Conservation (phyloP, 2,113 vertebrate species). For the Seriola rivoliana region DNA sequence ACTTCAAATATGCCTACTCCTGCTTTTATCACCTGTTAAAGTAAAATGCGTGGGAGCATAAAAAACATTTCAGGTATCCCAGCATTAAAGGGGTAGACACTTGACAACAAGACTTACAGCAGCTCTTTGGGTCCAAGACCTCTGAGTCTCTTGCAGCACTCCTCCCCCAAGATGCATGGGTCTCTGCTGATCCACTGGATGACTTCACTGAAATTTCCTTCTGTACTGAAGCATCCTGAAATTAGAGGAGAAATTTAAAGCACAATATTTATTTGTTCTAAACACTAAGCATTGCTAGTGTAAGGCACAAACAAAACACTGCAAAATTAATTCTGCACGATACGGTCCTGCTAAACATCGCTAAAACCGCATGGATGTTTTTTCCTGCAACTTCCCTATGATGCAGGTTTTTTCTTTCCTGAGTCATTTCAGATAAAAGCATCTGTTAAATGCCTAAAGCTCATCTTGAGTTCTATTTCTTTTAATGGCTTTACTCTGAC, state of each 20-base stretch:
- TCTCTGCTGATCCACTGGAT: conserved; percentile 20
- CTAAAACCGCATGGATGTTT: too few species aligned
- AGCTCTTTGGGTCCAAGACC: background rate
- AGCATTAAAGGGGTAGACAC: background rate
- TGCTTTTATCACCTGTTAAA: background rate
- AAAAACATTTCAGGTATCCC: background rate
- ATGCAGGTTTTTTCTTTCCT: too few species aligned
- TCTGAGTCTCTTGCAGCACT: background rate
- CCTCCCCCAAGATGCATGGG: conserved; percentile 9
- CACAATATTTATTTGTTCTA: background rate
- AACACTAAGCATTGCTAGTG: background rate
- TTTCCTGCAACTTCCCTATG: too few species aligned
- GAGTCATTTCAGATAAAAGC: too few species aligned
- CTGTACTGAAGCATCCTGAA: conserved; percentile 28
- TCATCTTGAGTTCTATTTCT: background rate
- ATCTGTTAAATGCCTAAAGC: too few species aligned
- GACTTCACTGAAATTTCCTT: conserved; percentile 34
- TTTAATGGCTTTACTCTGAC: background rate
- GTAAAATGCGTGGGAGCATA: background rate
- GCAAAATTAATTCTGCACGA: background rate
- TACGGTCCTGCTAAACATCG: background rate
- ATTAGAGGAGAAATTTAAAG: background rate
- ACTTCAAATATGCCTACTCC: background rate
- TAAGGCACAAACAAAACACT: background rate
- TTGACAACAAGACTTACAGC: conserved; percentile 44